These are phyloP conservation scores for Scaptodrosophila latifasciaeformis DNA, from an alignment of 2,888 invertebrate genomes.

Conservation along the genomic window DNA sequence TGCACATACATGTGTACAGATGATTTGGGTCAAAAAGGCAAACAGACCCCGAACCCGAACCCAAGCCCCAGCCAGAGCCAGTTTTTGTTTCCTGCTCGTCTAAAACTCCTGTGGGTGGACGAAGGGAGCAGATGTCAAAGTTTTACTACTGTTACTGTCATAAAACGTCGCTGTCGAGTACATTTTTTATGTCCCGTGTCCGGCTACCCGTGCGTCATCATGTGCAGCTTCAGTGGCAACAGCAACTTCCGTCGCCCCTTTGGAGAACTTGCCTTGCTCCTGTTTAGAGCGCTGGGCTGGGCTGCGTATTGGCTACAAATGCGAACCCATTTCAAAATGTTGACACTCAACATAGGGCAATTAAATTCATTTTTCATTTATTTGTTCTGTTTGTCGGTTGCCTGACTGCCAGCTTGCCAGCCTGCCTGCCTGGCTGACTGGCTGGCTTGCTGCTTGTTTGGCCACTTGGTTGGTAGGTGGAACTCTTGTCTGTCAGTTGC, in stretches of 20 bases:
- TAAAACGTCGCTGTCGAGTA: conserved; percentile 42
- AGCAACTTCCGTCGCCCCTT: too few species aligned
- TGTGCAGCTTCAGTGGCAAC: too few species aligned
- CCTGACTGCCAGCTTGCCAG: too few species aligned
- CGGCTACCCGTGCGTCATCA: too few species aligned
- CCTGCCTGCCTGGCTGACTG: too few species aligned
- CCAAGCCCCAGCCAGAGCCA: not conserved
- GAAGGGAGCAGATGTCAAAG: conserved; percentile 50
- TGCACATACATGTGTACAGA: not conserved
- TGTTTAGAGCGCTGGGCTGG: too few species aligned
- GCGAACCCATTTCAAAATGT: conserved; percentile 65
- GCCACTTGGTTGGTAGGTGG: too few species aligned
- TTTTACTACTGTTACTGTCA: conserved; percentile 65
- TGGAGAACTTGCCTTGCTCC: too few species aligned
- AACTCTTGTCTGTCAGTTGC: too few species aligned
- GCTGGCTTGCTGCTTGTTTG: too few species aligned
- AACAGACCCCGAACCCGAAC: not conserved
- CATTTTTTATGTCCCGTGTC: conserved; percentile 4
- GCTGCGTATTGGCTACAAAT: conserved; percentile 31
- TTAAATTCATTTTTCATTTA: conserved; percentile 68
- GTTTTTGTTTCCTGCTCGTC: conserved; percentile 4
- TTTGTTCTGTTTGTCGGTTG: conserved; percentile 23
- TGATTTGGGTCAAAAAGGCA: conserved; percentile 59
- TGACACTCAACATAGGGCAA: conserved; percentile 66
- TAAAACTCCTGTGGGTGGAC: too few species aligned